Evolutionary conservation across 2,113 vertebrate genomes (phyloP), one percentile per base, ranked within the genome.

Genomic region (Xyrauchen texanus): DNA sequence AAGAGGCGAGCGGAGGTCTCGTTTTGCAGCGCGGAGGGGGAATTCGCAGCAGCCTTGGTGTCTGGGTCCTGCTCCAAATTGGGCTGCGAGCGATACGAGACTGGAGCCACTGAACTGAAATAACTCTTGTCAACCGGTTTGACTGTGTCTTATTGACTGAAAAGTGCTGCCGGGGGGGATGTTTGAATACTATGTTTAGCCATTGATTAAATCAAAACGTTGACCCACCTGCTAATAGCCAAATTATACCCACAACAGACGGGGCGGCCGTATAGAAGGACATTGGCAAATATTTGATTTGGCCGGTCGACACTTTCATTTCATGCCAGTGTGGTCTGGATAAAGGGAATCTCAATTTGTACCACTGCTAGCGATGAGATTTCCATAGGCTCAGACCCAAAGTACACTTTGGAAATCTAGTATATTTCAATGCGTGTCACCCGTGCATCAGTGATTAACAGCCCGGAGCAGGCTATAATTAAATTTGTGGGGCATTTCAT

Each of bases 291-390:
- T 84, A 86, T 84, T 86, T 83, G 69, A 84, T 82, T 81, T 84
- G 80, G 82, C 83, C 21, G 70, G 44, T 15, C 2, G 11, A 8
- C 6, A 15, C 83, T 80, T 84, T 84, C 76, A 82, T 82, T 82
- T 70, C 8, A 44, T 81, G 78, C 78, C 83, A 85, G 69, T 70
- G 81, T 85, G 83, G 81, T 85, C 74, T 78, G 83, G 69, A 85
- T 80, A 82, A 80, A 85, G 74, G 68, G 81, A 85, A 82, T 85
- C 78, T 68, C 78, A 85, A 85, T 85, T 85, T 85, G 83, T 82
- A 80, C 78, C 71, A 61, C 70, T 65, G 82, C 64, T 81, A 77
- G 78, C 42, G 34, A 63, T 63, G 76, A 75, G 76, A 81, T 67
- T 79, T 79, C 79, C 57, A 78, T 66, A 79, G 81, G 81, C 71